phyloP scores from a whole-genome alignment of 1,140 invertebrate species.

The Semibalanus balanoides region DNA sequence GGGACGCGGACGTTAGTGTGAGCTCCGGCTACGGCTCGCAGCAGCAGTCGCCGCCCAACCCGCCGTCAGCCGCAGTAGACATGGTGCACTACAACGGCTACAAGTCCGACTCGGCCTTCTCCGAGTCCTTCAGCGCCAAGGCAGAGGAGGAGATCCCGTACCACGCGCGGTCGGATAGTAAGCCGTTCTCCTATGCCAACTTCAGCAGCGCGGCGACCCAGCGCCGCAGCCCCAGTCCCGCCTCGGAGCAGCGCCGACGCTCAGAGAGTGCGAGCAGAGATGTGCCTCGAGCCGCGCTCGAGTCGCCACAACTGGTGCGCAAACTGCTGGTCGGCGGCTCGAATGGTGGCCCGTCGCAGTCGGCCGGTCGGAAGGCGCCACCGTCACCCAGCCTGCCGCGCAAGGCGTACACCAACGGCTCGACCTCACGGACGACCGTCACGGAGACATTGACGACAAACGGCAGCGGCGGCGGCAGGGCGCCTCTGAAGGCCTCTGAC shows the following conservation, averaged over 20 bases:
- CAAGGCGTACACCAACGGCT: neutral
- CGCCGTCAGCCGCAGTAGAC: conserved; percentile 15
- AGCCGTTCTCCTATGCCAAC: conserved; percentile 58
- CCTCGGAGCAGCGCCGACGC: conserved; percentile 16
- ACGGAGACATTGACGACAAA: neutral
- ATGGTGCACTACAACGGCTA: neutral
- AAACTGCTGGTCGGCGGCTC: conserved; percentile 26
- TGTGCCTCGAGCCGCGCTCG: conserved; percentile 30
- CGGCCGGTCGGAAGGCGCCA: neutral
- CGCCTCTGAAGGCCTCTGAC: neutral
- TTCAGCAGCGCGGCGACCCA: conserved; percentile 10
- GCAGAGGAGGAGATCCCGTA: conserved; percentile 43
- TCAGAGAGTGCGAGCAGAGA: conserved; percentile 20
- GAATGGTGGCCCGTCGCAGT: neutral
- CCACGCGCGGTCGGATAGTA: conserved; percentile 60
- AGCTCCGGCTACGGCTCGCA: conserved; percentile 15
- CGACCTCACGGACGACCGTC: neutral
- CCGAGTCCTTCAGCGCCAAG: conserved; percentile 14
- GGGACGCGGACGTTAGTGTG: neutral
- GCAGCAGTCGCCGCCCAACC: conserved; percentile 14
- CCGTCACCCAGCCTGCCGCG: neutral
- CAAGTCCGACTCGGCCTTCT: neutral
- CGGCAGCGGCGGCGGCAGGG: neutral
- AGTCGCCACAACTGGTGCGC: conserved; percentile 56
- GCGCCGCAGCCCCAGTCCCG: conserved; percentile 24